These are phyloP conservation scores for Apamea sordens DNA, from an alignment of 2,888 invertebrate genomes.

Conservation along the genomic window DNA sequence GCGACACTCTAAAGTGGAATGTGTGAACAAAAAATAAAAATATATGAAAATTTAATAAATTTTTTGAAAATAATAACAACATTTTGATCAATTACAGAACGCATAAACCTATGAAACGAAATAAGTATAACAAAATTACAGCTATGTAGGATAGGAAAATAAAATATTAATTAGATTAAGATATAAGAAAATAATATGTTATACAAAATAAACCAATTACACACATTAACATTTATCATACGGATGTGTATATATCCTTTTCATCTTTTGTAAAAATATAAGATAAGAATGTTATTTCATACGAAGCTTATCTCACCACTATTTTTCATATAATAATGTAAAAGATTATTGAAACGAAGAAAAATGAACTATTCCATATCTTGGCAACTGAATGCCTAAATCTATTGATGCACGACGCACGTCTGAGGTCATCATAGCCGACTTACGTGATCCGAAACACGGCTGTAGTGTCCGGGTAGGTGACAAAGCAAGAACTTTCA, in stretches of 20 bases:
- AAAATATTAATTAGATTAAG: conserved; percentile 36
- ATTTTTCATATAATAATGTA: neutral
- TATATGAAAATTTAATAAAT: conserved; percentile 15
- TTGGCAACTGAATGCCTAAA: conserved; percentile 17
- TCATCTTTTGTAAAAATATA: conserved; percentile 14
- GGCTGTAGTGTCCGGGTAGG: neutral
- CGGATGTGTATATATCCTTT: conserved; percentile 27
- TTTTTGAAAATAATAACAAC: conserved; percentile 18
- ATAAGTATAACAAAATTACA: conserved; percentile 43
- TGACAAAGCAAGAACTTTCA: conserved; percentile 10
- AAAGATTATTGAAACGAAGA: no score
- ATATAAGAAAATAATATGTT: conserved; percentile 34
- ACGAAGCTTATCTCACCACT: conserved; percentile 7
- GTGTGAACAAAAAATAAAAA: conserved; percentile 26
- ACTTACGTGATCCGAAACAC: conserved; percentile 17
- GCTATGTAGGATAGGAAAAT: conserved; percentile 24
- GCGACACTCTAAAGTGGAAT: conserved; percentile 44
- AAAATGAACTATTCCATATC: neutral
- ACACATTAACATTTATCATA: conserved; percentile 8
- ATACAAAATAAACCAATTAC: conserved; percentile 32
- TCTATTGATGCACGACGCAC: conserved; percentile 1
- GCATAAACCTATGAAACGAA: conserved; percentile 40
- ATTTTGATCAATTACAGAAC: conserved; percentile 34
- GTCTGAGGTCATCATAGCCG: conserved; percentile 8
- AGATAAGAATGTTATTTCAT: conserved; percentile 18